Evolutionary conservation across 1,140 invertebrate species (phyloP).

Genomic region (Camponotus floridanus): DNA sequence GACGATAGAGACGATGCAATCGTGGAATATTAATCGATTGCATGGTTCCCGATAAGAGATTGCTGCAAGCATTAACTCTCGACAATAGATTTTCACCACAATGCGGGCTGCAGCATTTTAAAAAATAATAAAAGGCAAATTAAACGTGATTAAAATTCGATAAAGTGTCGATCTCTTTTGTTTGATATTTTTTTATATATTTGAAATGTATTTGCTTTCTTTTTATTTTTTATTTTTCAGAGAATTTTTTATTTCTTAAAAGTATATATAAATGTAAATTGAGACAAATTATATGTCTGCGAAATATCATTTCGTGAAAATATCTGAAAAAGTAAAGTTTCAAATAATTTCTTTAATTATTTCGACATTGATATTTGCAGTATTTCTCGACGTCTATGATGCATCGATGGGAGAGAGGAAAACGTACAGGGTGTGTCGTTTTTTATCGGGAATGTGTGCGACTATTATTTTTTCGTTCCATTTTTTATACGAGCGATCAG

Average conservation of each 20-base stretch:
- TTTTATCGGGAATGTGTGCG: slow-evolving; percentile 21
- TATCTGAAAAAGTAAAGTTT: neutral
- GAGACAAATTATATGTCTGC: neutral
- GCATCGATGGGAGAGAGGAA: neutral
- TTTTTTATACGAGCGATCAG: slow-evolving; percentile 58
- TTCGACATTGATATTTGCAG: neutral
- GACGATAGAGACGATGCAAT: slow-evolving; percentile 43
- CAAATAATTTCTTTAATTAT: slow-evolving; percentile 19
- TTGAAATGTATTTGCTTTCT: neutral
- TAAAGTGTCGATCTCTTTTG: neutral
- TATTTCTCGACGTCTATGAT: neutral
- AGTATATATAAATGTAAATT: neutral
- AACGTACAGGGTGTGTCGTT: slow-evolving; percentile 23
- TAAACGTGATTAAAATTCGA: slow-evolving; percentile 21
- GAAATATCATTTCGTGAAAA: neutral
- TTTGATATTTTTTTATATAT: too few species aligned
- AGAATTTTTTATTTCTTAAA: neutral
- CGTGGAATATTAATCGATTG: slow-evolving; percentile 51
- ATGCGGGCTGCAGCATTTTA: neutral
- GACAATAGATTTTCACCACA: neutral
- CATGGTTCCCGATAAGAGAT: slow-evolving; percentile 24
- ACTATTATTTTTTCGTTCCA: slow-evolving; percentile 9
- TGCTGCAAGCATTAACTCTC: slow-evolving; percentile 7
- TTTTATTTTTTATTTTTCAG: neutral
- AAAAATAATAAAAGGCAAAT: neutral